A percentile compares a stretch with the other conserved stretches of the same genome.
phyloP scores from a whole-genome alignment of 1,140 invertebrate species.

The Drosophila micromelanica region DNA sequence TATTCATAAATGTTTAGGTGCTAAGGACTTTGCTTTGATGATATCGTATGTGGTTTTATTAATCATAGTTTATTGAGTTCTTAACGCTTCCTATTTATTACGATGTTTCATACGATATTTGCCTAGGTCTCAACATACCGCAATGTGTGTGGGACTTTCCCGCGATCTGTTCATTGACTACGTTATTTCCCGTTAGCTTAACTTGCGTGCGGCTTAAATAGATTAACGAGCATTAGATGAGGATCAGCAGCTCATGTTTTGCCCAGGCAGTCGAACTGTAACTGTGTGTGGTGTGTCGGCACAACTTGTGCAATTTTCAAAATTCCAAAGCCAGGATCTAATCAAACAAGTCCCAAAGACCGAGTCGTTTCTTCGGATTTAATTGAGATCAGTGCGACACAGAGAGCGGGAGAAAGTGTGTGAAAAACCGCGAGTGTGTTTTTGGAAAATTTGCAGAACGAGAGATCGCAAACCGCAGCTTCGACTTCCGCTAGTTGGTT shows the following conservation, averaged over 20 bases:
- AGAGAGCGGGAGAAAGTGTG: constrained; percentile 39
- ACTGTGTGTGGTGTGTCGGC: not conserved
- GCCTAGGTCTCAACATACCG: not conserved
- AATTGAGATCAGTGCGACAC: constrained; percentile 71
- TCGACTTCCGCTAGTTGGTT: constrained; percentile 71
- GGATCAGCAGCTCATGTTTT: constrained; percentile 67
- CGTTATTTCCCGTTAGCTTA: constrained; percentile 80
- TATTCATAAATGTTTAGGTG: too few relatives aligned
- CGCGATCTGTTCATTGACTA: constrained; percentile 68
- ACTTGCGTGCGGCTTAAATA: constrained; percentile 65
- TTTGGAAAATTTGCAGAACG: constrained; percentile 54
- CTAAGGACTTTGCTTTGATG: not conserved
- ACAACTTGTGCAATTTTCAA: constrained; percentile 79
- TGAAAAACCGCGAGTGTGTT: constrained; percentile 70
- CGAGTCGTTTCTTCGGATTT: constrained; percentile 57
- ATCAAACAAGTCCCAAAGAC: constrained; percentile 69
- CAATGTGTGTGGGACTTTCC: constrained; percentile 66
- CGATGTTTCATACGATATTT: constrained; percentile 28
- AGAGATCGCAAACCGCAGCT: constrained; percentile 51
- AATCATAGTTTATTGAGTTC: not conserved
- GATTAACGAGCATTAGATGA: constrained; percentile 73
- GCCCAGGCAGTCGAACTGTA: constrained; percentile 31
- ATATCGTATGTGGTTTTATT: too few relatives aligned
- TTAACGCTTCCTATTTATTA: not conserved
- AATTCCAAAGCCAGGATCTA: constrained; percentile 80